A percentile compares a stretch with the other conserved stretches of the same genome.
These are phyloP conservation scores for Limanda limanda DNA, from an alignment of 2,113 vertebrate species.

Conservation along the genomic window DNA sequence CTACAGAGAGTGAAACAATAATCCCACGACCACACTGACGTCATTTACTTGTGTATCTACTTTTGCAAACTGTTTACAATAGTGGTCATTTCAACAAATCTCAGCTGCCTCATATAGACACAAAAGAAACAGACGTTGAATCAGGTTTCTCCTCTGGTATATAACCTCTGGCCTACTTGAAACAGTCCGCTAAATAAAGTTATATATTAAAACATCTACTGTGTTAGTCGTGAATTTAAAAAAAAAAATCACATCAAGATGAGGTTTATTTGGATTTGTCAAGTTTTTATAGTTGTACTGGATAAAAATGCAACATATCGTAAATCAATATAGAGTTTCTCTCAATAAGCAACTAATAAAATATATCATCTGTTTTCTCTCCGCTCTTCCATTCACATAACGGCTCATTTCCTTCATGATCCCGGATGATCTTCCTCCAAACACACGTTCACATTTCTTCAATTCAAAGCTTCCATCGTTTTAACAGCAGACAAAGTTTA, in stretches of 20 bases:
- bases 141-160: conserved; percentile 13
- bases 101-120: conserved; percentile 64
- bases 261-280: conserved; percentile 58
- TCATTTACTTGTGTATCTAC: not conserved
- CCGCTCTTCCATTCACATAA: conserved; percentile 5
- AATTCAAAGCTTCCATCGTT: conserved; percentile 19
- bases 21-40: conserved; percentile 17
- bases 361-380: conserved; percentile 28
- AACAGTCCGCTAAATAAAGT: conserved; percentile 25
- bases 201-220: conserved; percentile 43
- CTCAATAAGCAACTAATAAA: conserved; percentile 38
- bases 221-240: conserved; percentile 42
- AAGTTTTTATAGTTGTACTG: conserved; percentile 28
- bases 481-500: conserved; percentile 18
- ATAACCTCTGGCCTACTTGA: conserved; percentile 26
- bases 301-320: conserved; percentile 29
- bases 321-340: conserved; percentile 49
- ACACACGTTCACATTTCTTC: conserved; percentile 44
- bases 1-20: conserved; percentile 45
- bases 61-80: conserved; percentile 14
- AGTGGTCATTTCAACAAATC: conserved; percentile 46
- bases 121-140: not conserved
- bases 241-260: not conserved
- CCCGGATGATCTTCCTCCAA: conserved; percentile 8
- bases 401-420: conserved; percentile 39